phyloP scores from a whole-genome alignment of 2,888 invertebrate species.

The Ceratothoa steindachneri region DNA sequence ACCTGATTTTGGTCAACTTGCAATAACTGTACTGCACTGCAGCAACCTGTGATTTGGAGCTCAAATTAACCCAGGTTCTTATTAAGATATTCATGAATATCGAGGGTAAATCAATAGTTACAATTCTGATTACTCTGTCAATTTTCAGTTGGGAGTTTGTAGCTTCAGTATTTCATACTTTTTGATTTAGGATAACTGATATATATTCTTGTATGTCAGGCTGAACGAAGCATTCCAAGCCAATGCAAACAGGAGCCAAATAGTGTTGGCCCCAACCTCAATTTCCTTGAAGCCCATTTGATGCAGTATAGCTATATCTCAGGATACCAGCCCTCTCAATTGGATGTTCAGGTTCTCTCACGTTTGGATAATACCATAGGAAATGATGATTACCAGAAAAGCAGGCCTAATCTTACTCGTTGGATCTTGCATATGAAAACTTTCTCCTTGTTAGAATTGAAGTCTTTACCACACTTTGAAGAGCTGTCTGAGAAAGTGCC shows the following conservation, averaged over 20 bases:
- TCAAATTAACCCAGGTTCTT: no score
- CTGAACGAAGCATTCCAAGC: neutral
- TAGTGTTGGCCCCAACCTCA: neutral
- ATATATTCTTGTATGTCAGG: neutral
- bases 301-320: slow-evolving; percentile 49
- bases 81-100: no score
- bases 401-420: slow-evolving; percentile 41
- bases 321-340: slow-evolving; percentile 48
- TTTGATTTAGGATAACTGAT: no score
- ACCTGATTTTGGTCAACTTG: no score
- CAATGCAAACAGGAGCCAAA: neutral
- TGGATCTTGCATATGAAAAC: slow-evolving; percentile 42
- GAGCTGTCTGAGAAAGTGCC: slow-evolving; percentile 18
- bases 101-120: no score
- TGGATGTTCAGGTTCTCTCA: slow-evolving; percentile 47
- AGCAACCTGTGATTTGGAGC: no score
- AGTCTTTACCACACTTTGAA: slow-evolving; percentile 26
- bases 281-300: slow-evolving; percentile 47
- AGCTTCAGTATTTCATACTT: no score
- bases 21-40: no score
- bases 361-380: slow-evolving; percentile 35
- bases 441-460: slow-evolving; percentile 28
- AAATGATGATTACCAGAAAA: neutral
- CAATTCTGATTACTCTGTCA: no score
- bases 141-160: no score